These are phyloP conservation scores for Xerus inauris DNA, from an alignment of 2,113 vertebrate genomes.

Conservation along the genomic window DNA sequence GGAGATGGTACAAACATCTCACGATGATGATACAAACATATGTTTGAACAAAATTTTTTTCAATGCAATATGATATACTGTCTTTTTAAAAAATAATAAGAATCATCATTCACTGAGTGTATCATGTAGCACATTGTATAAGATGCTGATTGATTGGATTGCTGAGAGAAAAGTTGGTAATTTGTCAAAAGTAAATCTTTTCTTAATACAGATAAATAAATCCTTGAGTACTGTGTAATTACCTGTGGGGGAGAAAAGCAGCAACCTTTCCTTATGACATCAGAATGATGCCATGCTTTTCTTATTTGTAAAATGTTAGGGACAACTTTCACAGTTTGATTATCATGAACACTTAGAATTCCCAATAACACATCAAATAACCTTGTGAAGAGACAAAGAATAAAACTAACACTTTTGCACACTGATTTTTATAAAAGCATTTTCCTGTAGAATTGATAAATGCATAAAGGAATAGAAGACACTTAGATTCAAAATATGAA, in stretches of 20 bases:
- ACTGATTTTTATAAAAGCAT: constrained; percentile 61
- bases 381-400: constrained; percentile 15
- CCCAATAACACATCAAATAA: background rate
- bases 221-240: background rate
- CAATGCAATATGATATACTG: background rate
- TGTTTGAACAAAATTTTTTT: background rate
- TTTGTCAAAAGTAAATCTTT: background rate
- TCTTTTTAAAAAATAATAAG: background rate
- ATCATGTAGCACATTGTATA: background rate
- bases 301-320: background rate
- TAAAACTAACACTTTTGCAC: constrained; percentile 18
- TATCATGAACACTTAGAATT: constrained; percentile 15
- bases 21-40: background rate
- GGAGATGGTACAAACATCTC: background rate
- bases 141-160: background rate
- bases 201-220: background rate
- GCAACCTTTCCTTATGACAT: background rate
- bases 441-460: constrained; percentile 38
- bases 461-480: constrained; percentile 17
- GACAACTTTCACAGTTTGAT: constrained; percentile 34
- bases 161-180: background rate
- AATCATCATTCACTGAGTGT: background rate
- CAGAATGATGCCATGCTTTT: background rate
- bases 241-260: background rate
- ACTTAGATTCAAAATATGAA: constrained; percentile 30